Evolutionary conservation across 2,888 invertebrate species (phyloP).

Genomic region (Drosophila longiperda): DNA sequence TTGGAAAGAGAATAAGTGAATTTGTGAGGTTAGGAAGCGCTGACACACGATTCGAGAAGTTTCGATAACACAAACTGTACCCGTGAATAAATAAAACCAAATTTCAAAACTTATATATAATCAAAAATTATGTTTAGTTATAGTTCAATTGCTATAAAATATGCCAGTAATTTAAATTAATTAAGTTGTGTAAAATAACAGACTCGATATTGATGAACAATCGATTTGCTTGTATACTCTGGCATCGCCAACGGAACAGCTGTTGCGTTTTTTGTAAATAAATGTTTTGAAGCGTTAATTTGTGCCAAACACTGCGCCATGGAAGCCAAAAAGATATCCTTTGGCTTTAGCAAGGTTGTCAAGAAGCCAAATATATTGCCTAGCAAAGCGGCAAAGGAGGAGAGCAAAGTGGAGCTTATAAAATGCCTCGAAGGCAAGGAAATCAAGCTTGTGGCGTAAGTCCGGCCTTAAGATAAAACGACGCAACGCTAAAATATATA

Average conservation of each 20-base stretch:
- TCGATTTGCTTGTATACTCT: neutral
- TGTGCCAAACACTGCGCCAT: slow-evolving; percentile 73
- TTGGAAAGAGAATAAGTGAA: slow-evolving; percentile 72
- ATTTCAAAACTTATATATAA: neutral
- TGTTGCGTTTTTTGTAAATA: slow-evolving; percentile 60
- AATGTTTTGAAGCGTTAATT: slow-evolving; percentile 48
- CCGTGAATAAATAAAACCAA: neutral
- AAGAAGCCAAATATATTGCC: slow-evolving; percentile 86
- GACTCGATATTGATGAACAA: slow-evolving; percentile 6
- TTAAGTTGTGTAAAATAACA: slow-evolving; percentile 7
- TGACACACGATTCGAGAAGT: slow-evolving; percentile 76
- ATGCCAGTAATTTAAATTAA: too few relatives aligned
- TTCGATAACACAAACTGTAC: slow-evolving; percentile 46
- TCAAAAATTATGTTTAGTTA: neutral
- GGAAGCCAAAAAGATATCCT: slow-evolving; percentile 91
- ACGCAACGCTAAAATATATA: neutral
- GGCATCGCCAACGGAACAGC: slow-evolving; percentile 38
- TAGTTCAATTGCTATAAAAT: neutral
- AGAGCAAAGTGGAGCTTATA: slow-evolving; percentile 88
- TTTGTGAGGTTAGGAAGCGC: slow-evolving; percentile 75
- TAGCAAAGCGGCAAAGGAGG: slow-evolving; percentile 83
- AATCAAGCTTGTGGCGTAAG: slow-evolving; percentile 91
- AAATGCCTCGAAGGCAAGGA: slow-evolving; percentile 91
- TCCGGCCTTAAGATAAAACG: slow-evolving; percentile 34
- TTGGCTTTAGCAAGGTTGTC: slow-evolving; percentile 90